phyloP scores from a whole-genome alignment of 2,888 invertebrate genomes.

The Isoperla grammatica region DNA sequence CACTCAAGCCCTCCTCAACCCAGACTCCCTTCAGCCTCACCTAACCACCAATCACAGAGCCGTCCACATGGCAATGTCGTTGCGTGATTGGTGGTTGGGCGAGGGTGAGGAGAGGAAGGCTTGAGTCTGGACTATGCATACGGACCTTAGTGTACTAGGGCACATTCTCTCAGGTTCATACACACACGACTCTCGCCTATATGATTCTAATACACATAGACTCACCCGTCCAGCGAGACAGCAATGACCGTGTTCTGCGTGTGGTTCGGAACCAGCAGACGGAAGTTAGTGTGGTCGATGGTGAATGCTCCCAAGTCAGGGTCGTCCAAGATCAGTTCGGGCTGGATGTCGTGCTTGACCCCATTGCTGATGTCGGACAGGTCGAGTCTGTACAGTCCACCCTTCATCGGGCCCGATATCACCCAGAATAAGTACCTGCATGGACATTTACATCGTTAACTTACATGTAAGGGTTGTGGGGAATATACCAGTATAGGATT shows the following conservation, averaged over 20 bases:
- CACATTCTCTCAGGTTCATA: too few species aligned
- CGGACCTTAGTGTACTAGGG: too few species aligned
- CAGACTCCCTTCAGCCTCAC: too few species aligned
- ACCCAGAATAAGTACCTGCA: slow-evolving; percentile 76
- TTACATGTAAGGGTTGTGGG: background rate
- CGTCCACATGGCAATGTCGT: too few species aligned
- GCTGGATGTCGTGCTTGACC: slow-evolving; percentile 61
- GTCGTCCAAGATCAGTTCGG: slow-evolving; percentile 59
- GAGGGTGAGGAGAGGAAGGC: too few species aligned
- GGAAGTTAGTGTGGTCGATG: slow-evolving; percentile 75
- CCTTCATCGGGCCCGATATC: slow-evolving; percentile 47
- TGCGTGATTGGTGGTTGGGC: too few species aligned
- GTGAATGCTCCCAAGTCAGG: slow-evolving; percentile 72
- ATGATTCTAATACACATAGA: too few species aligned
- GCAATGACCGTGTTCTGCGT: slow-evolving; percentile 71
- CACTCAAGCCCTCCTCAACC: too few species aligned
- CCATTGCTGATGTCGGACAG: slow-evolving; percentile 71
- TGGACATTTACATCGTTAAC: slow-evolving; percentile 20
- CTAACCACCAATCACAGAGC: too few species aligned
- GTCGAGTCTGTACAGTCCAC: slow-evolving; percentile 71
- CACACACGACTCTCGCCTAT: too few species aligned
- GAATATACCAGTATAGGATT: too few species aligned
- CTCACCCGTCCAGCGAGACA: slow-evolving; percentile 75
- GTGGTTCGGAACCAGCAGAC: slow-evolving; percentile 69
- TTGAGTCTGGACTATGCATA: too few species aligned